phyloP scores from a whole-genome alignment of 2,888 invertebrate genomes.

The Rhaphigaster nebulosa region DNA sequence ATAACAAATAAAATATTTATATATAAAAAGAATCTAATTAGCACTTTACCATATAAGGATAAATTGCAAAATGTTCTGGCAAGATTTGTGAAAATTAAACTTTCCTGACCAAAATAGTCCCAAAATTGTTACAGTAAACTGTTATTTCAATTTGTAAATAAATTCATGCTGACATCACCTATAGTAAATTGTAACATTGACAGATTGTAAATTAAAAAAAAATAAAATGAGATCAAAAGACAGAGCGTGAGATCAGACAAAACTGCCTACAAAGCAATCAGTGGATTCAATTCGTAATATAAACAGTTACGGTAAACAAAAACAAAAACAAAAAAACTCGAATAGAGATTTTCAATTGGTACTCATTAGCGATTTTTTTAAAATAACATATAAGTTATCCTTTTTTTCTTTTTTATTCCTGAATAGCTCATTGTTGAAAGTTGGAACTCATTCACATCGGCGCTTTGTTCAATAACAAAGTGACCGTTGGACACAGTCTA shows the following conservation, averaged over 20 bases:
- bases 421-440: constrained; percentile 16
- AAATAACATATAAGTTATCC: neutral
- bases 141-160: too few relatives aligned
- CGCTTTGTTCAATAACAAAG: neutral
- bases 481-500: neutral
- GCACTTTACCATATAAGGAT: too few relatives aligned
- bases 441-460: neutral
- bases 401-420: neutral
- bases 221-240: too few relatives aligned
- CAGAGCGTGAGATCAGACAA: neutral
- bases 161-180: too few relatives aligned
- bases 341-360: neutral
- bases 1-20: too few relatives aligned
- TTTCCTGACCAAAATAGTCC: too few relatives aligned
- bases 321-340: neutral
- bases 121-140: too few relatives aligned
- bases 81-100: too few relatives aligned
- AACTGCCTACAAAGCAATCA: neutral
- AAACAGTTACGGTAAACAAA: neutral
- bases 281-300: neutral
- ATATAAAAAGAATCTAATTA: too few relatives aligned
- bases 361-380: neutral
- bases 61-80: too few relatives aligned
- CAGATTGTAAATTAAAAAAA: too few relatives aligned
- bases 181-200: too few relatives aligned